Conservation (phyloP, 2,797 vertebrate species). For the Podarcis lilfordi region DNA sequence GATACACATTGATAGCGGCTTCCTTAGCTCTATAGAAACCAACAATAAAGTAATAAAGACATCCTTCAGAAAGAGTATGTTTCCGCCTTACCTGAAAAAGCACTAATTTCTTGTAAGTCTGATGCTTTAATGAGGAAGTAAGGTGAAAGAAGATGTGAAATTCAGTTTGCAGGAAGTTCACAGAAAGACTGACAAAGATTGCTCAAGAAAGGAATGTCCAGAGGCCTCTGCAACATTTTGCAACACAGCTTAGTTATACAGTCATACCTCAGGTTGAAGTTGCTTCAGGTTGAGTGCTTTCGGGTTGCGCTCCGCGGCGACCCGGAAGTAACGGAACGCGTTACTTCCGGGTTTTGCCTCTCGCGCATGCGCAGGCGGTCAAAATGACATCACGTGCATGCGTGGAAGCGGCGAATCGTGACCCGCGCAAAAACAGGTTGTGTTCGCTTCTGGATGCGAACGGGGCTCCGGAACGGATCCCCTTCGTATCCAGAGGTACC, state of each 20-base stretch:
- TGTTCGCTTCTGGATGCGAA: too few species aligned
- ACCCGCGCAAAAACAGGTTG: too few species aligned
- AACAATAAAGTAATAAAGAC: neutral
- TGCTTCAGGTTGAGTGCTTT: too few species aligned
- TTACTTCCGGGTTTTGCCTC: too few species aligned
- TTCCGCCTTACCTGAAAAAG: neutral
- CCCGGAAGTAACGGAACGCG: too few species aligned
- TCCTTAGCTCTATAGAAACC: neutral
- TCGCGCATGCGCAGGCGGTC: too few species aligned
- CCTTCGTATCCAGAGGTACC: too few species aligned
- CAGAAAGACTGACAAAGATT: neutral
- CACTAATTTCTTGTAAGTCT: rapidly evolving
- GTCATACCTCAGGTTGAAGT: too few species aligned
- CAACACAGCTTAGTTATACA: neutral
- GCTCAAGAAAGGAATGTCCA: conserved; percentile 50
- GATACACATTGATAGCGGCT: neutral
- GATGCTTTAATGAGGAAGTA: neutral
- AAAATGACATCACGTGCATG: too few species aligned
- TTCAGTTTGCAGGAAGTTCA: conserved; percentile 10
- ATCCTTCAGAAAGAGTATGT: neutral
- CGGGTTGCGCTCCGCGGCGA: too few species aligned
- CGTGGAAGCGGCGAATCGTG: too few species aligned
- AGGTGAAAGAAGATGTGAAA: neutral
- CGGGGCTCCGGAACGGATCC: too few species aligned
- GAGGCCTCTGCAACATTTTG: neutral